Base-by-base conservation (phyloP, 2,797 vertebrate species). In the Iguana delicatissima region DNA sequence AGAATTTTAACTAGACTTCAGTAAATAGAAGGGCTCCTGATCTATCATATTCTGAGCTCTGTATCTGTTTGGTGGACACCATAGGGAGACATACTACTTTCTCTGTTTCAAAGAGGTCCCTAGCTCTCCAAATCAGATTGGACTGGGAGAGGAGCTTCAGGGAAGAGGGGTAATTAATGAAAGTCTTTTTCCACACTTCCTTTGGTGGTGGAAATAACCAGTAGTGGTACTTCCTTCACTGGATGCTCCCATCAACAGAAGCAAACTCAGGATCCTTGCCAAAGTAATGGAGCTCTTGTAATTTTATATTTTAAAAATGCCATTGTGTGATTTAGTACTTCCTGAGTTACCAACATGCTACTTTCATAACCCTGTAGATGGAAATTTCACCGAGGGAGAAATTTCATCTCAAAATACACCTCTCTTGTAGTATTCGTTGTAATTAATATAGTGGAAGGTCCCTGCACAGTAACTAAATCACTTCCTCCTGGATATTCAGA, bases 401-500 rank as follows among this genome's bases (percentile, higher is more conserved):
- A 91, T 69, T 72, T 38, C 80, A 89, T 84, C 91, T 95, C 62
- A 13, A 32, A 57, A 52, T 90, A 4, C 0, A 1, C 24, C 84
- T 16, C 84, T 91, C 80, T 85, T 86, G 76, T 93, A 46, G 0
- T 73, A 73, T 79, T 89, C 79, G 42, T 90, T 91, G 93, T 94
- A 96, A 95, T 92, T 89, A 94, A 96, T 95, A 94, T 90, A 91
- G 92, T 12, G 90, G 32, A 79, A 94, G 55, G 79, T 83, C 74
- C 80, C 90, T 35, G 29, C 74, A 6, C 50, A 79, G 94, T 94
- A 96, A 96, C 89, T 90, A 55, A 95, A 96, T 95, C 94, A 91
- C 94, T 95, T 95, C 96, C 95, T 96, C 89, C 77, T 92, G 82
- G 91, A 82, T 88, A 88, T 38, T 79, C 38, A 83, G 50, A 77